Conservation (phyloP, 2,888 invertebrate species). For the Clepsis dumicolana region DNA sequence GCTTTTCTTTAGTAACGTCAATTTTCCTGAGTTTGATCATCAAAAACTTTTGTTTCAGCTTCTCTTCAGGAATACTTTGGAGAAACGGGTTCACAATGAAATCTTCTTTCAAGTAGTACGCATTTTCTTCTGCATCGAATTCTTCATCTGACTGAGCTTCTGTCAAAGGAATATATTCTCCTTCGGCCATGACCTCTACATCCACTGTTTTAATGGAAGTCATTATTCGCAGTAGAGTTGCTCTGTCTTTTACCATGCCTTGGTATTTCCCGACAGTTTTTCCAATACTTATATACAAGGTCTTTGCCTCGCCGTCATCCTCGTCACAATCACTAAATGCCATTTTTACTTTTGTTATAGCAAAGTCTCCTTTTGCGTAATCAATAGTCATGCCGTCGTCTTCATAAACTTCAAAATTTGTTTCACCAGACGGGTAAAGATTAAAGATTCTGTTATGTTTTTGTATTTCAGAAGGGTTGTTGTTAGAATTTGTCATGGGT, state of each 20-base stretch:
- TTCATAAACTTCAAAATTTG: conserved; percentile 70
- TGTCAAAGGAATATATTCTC: conserved; percentile 55
- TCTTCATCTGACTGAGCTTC: conserved; percentile 62
- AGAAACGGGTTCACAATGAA: conserved; percentile 70
- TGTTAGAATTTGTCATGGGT: conserved; percentile 75
- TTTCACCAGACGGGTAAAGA: conserved; percentile 68
- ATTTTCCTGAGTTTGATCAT: conserved; percentile 67
- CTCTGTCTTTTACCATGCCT: conserved; percentile 64
- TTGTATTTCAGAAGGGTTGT: conserved; percentile 71
- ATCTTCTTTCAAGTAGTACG: conserved; percentile 64
- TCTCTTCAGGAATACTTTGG: conserved; percentile 48
- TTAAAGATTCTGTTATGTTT: conserved; percentile 66
- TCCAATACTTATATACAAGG: conserved; percentile 63
- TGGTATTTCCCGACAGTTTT: conserved; percentile 69
- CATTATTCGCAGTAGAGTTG: conserved; percentile 70
- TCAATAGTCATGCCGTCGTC: conserved; percentile 73
- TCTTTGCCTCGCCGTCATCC: conserved; percentile 57
- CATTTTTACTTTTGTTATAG: conserved; percentile 61
- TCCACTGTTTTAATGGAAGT: conserved; percentile 56
- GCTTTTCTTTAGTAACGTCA: conserved; percentile 63
- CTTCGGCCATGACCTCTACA: conserved; percentile 67
- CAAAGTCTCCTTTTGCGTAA: conserved; percentile 62
- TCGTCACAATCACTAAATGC: conserved; percentile 57
- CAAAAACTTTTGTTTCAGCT: conserved; percentile 62
- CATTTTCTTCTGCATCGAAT: conserved; percentile 61